Base-by-base conservation (phyloP, 2,888 invertebrate species). In the Perizoma flavofasciatum region DNA sequence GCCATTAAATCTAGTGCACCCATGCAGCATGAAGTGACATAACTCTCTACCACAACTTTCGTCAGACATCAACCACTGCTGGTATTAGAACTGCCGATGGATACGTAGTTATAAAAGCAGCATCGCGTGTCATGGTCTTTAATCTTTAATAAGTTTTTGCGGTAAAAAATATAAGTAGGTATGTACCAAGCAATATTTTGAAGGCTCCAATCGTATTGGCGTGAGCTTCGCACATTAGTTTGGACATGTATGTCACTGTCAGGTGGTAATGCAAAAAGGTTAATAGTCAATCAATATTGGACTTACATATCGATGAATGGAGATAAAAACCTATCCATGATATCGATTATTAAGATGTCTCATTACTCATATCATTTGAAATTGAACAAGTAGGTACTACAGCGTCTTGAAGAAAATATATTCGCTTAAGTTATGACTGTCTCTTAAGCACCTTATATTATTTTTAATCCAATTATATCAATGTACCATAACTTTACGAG, bases 181-280 rank as follows among this genome's bases (percentile, higher is more conserved):
- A 50, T 4, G 43, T n/a, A 46, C 35, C 63, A 64, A 70, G 71
- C 66, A 76, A 77, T 82, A 75, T 83, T 86, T 76, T 82, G 81
- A 83, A 81, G 70, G 70, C 66, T 74, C 59, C 61, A 71, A 65
- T 69, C 66, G 68, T 68, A 66, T 60, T 61, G 66, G 75, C 41
- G 73, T 75, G 77, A 68, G 67, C 70, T 85, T 83, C 76, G 79
- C 83, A 77, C 85, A 74, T 81, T 80, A 68, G 73, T 70, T 71
- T 76, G 68, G 54, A 58, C 71, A 74, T 80, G 51, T 86, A 80
- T 83, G 86, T 87, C 83, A 85, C 74, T 89, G 89, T 87, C 88
- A 85, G 73, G 50, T 55, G 51, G 64, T 59, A 55, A 66, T 71
- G 71, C 77, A 75, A 81, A 80, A 75, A 79, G 70, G 72, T 68